Evolutionary conservation across 1,140 invertebrate genomes (phyloP), one percentile per base, ranked within the genome.

Genomic region (Drosophila eugracilis): DNA sequence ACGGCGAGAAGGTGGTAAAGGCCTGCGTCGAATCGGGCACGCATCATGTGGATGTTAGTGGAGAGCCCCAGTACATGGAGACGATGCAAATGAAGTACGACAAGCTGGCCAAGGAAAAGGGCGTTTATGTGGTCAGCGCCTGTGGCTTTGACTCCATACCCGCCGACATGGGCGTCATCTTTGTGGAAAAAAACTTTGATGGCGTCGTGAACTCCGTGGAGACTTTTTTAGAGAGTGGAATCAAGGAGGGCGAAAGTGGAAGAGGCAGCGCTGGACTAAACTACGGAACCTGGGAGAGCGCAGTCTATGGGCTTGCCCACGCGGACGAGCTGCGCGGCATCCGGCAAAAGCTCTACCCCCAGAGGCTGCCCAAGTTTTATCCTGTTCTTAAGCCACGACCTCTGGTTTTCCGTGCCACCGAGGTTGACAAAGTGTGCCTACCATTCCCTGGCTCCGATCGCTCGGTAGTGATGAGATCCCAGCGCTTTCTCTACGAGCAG

Each of bases 61-160:
- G 97, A 19, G 98, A 99, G 92, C 96, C 97, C 1, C 91, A 98
- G 95, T 99, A 95, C 85, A 95, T 99, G 91, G 97, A 99, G 92
- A 92, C 80, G 19, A 97, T 98, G 93, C 96, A 97, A 89, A 84
- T 98, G 30, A 92, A 95, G 71, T 98, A 98, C 91, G 93, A 96
- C 83, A 92, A 94, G 53, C 90, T 93, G 53, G 98, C 98, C 0
- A 92, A 94, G 86, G 94, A 97, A 52, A 95, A 95, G 10, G 95
- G 93, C 9, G 93, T 98, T 0, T 98, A 97, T 85, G 92, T 99
- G 10, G 92, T 99, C 14, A 97, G 96, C 75, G 95, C 97, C 6
- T 98, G 97, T 93, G 98, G 98, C 1, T 97, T 98, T 90, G 98
- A 98, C 78, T 95, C 94, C 62, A 96, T 99, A 73, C 97, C 98